Base-by-base conservation (phyloP, 2,888 invertebrate genomes). In the Ptilodon capucinus region DNA sequence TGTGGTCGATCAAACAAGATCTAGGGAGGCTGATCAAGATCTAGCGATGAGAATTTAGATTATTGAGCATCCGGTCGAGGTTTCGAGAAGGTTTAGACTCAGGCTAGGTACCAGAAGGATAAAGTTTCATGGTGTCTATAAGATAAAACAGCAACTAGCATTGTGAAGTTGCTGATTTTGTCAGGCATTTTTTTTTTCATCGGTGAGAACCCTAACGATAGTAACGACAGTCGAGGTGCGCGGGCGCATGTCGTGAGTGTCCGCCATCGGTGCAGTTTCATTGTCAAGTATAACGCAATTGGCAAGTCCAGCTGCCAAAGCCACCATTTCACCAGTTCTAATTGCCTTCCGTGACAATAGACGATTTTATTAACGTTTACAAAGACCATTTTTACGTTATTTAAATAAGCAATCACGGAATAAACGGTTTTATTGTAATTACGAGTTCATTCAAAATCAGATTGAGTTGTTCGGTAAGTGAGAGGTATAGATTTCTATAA, bases 201-300 rank as follows among this genome's bases (percentile, higher is more conserved):
- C 28, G n/a, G 11, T 3, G 11, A n/a, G 11, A 28, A 28, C 28
- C 28, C 28, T 28, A 28, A 25, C 23, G 7, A 28, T 9, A 25
- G 23, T 2, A 23, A 23, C 4, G 11, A n/a, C 25, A 32, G 32
- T 14, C 0, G 48, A 41, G n/a, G 44, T 50, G 62, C 54, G 54
- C 59, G 43, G 51, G 54, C 56, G 63, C 60, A 54, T 64, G 52
- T 66, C 64, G 64, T 71, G 65, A 59, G 48, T 52, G 48, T 58
- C 53, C 21, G 42, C 44, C 39, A 51, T 36, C 14, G 11, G 11
- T 18, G 18, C 45, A 53, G 48, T 74, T 76, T 78, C 78, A 78
- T 74, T 78, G 78, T 74, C 78, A 78, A 74, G 72, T 65, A 63
- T 76, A 75, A 52, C 70, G 76, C 74, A 76, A 76, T 53, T 42